phyloP scores from a whole-genome alignment of 2,888 invertebrate species.

The Trissoscelio sp. region DNA sequence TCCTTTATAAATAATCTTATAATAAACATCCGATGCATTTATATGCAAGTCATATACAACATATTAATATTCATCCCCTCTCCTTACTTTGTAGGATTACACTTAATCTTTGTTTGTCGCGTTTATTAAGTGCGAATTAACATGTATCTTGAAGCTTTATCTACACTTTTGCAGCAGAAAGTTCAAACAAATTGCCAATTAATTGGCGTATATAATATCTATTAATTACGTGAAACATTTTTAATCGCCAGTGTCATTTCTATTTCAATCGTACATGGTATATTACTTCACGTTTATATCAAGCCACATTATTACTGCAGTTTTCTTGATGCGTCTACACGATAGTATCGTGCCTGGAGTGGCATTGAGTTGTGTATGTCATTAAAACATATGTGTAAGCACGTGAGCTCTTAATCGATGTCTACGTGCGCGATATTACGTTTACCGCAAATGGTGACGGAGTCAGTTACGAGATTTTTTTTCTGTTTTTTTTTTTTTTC shows the following conservation, averaged over 20 bases:
- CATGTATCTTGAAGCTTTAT: not conserved
- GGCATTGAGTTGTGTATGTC: slow-evolving; percentile 54
- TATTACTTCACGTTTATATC: slow-evolving; percentile 13
- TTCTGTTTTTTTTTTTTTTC: too few relatives aligned
- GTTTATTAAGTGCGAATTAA: not conserved
- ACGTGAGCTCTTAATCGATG: slow-evolving; percentile 55
- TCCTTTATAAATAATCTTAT: too few relatives aligned
- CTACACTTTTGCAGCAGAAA: not conserved
- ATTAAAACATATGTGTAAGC: slow-evolving; percentile 46
- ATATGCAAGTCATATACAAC: not conserved
- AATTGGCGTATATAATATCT: slow-evolving; percentile 7
- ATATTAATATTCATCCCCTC: not conserved
- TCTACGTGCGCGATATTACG: slow-evolving; percentile 35
- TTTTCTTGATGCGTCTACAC: slow-evolving; percentile 48
- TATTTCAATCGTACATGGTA: slow-evolving; percentile 25
- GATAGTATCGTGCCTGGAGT: slow-evolving; percentile 28
- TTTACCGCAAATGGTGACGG: slow-evolving; percentile 38
- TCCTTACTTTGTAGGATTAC: not conserved
- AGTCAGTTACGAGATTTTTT: slow-evolving; percentile 33
- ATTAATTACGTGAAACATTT: slow-evolving; percentile 20
- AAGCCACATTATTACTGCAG: slow-evolving; percentile 25
- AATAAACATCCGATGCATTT: not conserved
- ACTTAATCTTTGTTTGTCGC: not conserved
- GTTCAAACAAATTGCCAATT: not conserved
- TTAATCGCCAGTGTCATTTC: not conserved